Conservation (phyloP, 2,113 vertebrate species). For the Lepus timidus region DNA sequence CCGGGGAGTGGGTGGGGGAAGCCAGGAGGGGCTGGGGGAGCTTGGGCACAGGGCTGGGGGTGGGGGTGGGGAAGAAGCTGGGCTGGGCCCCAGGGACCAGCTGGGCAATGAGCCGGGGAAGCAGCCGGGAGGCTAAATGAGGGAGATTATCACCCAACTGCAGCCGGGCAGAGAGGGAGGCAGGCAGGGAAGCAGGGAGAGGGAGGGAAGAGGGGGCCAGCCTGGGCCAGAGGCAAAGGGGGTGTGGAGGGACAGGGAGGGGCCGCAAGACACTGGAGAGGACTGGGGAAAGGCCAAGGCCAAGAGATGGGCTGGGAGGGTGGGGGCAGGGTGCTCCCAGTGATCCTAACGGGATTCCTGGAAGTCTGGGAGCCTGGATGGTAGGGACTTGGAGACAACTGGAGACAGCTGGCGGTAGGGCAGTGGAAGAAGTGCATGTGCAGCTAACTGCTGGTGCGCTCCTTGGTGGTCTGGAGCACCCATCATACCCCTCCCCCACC, state of each 20-base stretch:
- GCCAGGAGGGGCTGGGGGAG: slow-evolving; percentile 39
- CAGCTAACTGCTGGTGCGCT: slow-evolving; percentile 32
- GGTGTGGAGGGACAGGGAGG: neutral
- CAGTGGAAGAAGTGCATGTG: neutral
- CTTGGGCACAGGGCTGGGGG: slow-evolving; percentile 63
- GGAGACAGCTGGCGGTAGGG: slow-evolving; percentile 65
- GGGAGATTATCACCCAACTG: slow-evolving; percentile 86
- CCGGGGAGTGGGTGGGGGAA: slow-evolving; percentile 48
- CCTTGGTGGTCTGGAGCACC: neutral
- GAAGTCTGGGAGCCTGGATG: slow-evolving; percentile 27
- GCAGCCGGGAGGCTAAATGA: slow-evolving; percentile 86
- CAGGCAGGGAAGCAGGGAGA: slow-evolving; percentile 74
- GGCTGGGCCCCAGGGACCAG: slow-evolving; percentile 84
- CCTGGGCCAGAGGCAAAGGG: slow-evolving; percentile 41
- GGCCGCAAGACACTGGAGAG: neutral
- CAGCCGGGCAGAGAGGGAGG: slow-evolving; percentile 83
- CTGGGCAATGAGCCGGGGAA: slow-evolving; percentile 86
- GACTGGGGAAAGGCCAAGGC: neutral
- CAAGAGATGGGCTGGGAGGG: slow-evolving; percentile 27
- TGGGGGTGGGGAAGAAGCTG: slow-evolving; percentile 83
- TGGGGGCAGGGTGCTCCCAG: neutral
- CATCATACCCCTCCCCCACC: neutral
- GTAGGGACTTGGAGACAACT: slow-evolving; percentile 53
- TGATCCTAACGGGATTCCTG: slow-evolving; percentile 14
- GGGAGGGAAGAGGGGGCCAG: slow-evolving; percentile 51